Evolutionary conservation across 1,140 invertebrate species (phyloP), one percentile per base, ranked within the genome.

Genomic region (Cherax destructor): DNA sequence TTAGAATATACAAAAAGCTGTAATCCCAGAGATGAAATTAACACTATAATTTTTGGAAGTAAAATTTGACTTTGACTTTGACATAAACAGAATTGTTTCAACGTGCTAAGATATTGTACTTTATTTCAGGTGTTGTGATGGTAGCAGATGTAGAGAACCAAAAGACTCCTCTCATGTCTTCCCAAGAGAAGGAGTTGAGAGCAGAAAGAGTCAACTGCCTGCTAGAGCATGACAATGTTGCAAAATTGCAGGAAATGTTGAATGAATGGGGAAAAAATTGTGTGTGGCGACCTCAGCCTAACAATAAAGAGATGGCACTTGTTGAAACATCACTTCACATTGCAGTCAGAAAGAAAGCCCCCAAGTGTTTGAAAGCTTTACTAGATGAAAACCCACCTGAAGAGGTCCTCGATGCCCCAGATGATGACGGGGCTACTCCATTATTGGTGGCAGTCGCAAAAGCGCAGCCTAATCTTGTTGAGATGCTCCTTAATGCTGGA

Each of bases 381-480:
- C 59, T 92, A 47, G 84, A 90, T 47, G 77, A 30, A 61, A 41
- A 21, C 3, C 78, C 79, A 3, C n/a, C 79, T 21, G n/a, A 30
- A 49, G 88, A 91, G 18, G 77, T 87, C 11, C 88, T 93, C 0
- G 87, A 93, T 77, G 85, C 86, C 9, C 92, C 92, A 11, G 92
- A 93, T 80, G 30, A 65, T n/a, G 86, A 88, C 30, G 92, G 92
- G 7, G 83, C 83, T 9, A 91, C 92, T 21, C 79, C 92, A 74
- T 78, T 93, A 0, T 30, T 92, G 59, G 65, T 52, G 30, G 92
- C 91, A 50, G 91, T 92, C 5, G 52, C 72, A 41, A 47, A 77
- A 21, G 84, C 80, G 13, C 84, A 84, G n/a, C 59, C 61, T 30
- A 30, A 52, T 1, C 78, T 69, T 24, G 74, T 92, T 7, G 41